Conservation (phyloP, 2,888 invertebrate genomes). For the Laothoe populi region DNA sequence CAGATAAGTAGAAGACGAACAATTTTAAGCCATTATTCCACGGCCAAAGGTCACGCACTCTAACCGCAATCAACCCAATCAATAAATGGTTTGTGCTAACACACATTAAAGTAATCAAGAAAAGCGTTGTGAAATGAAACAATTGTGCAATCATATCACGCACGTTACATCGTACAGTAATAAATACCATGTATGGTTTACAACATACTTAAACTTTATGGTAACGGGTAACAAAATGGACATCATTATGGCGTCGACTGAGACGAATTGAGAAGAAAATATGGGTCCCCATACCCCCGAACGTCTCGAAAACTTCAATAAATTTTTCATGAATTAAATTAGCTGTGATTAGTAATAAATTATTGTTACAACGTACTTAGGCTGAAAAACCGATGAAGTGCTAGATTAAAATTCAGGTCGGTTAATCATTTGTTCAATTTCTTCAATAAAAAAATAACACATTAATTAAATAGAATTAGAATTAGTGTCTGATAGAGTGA, state of each 20-base stretch:
- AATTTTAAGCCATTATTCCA: neutral
- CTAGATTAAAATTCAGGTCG: too few species aligned
- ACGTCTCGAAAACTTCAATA: neutral
- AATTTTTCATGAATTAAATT: neutral
- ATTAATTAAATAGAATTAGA: too few species aligned
- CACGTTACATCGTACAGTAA: neutral
- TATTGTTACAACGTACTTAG: too few species aligned
- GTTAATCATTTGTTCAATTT: too few species aligned
- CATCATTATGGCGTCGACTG: constrained; percentile 22
- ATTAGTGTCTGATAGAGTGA: too few species aligned
- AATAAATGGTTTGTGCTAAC: neutral
- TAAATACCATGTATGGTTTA: constrained; percentile 29
- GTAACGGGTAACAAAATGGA: constrained; percentile 28
- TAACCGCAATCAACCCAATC: neutral
- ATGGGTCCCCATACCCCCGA: neutral
- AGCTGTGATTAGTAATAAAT: neutral
- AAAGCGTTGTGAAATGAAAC: constrained; percentile 23
- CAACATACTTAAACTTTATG: constrained; percentile 27
- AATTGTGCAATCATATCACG: constrained; percentile 26
- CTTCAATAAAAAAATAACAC: too few species aligned
- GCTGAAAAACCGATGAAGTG: too few species aligned
- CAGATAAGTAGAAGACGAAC: neutral
- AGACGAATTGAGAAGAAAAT: neutral
- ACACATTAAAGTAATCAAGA: constrained; percentile 20
- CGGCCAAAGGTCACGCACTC: neutral